Conservation (phyloP, 2,888 invertebrate species). For the Lymantria dispar region DNA sequence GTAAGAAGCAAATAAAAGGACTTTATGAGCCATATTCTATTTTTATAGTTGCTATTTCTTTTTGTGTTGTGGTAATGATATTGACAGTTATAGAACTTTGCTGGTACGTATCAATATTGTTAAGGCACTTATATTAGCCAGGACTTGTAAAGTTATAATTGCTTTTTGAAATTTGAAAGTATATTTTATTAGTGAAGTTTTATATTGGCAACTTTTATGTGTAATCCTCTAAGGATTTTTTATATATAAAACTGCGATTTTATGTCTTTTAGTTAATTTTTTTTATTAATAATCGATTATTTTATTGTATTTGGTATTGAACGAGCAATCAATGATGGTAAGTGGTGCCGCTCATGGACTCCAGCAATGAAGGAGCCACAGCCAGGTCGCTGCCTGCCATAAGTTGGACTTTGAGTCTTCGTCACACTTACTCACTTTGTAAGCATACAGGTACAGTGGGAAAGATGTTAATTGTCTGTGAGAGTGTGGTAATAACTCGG, state of each 20-base stretch:
- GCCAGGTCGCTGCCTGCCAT: too few species aligned
- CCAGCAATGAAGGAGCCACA: too few species aligned
- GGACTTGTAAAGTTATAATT: slow-evolving; percentile 6
- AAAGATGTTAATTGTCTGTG: too few species aligned
- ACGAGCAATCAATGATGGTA: too few species aligned
- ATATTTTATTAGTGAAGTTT: not conserved
- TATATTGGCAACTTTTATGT: not conserved
- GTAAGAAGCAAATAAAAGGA: slow-evolving; percentile 34
- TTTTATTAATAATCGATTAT: too few species aligned
- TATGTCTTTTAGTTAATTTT: not conserved
- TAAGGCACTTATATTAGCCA: slow-evolving; percentile 3
- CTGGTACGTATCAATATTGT: slow-evolving; percentile 6
- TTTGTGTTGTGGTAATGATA: slow-evolving; percentile 32
- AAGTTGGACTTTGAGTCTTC: too few species aligned
- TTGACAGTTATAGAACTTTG: slow-evolving; percentile 12
- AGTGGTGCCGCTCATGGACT: too few species aligned
- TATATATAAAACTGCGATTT: not conserved
- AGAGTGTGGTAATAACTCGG: too few species aligned
- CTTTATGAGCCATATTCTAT: slow-evolving; percentile 31
- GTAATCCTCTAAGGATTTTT: not conserved
- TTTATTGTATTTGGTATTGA: too few species aligned
- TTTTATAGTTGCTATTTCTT: slow-evolving; percentile 34
- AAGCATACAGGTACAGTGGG: too few species aligned
- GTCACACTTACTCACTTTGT: too few species aligned
- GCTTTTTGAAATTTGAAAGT: slow-evolving; percentile 7